Conservation (phyloP, 2,888 invertebrate species). For the Hypena proboscidalis region DNA sequence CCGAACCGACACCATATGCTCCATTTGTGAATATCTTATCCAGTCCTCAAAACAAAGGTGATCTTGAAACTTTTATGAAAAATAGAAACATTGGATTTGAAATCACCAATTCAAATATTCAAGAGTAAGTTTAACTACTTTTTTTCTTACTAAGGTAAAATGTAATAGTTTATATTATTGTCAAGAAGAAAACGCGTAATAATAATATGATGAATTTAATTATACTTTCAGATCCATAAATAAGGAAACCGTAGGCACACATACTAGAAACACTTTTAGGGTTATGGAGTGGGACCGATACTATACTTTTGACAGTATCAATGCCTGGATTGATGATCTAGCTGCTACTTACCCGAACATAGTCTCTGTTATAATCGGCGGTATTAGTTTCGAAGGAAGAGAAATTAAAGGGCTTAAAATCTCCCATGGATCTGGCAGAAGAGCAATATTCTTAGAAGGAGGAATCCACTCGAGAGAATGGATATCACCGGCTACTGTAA, state of each 20-base stretch:
- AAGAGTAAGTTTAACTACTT: conserved; percentile 75
- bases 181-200: too few species aligned
- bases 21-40: conserved; percentile 67
- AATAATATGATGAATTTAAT: neutral
- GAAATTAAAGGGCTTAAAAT: conserved; percentile 76
- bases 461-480: conserved; percentile 92
- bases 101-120: conserved; percentile 72
- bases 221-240: conserved; percentile 70
- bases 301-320: conserved; percentile 85
- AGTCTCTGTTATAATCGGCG: conserved; percentile 69
- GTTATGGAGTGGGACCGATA: conserved; percentile 82
- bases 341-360: conserved; percentile 71
- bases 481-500: conserved; percentile 88
- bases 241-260: conserved; percentile 60
- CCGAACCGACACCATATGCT: conserved; percentile 51
- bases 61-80: conserved; percentile 56
- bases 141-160: too few species aligned
- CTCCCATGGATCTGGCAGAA: conserved; percentile 57
- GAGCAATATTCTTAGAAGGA: conserved; percentile 66
- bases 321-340: conserved; percentile 84
- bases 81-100: conserved; percentile 58
- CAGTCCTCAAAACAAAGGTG: conserved; percentile 54
- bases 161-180: too few species aligned
- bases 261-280: conserved; percentile 41
- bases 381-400: conserved; percentile 73